A percentile compares a stretch with the other conserved stretches of the same genome.
These are phyloP conservation scores for Limanda limanda DNA, from an alignment of 2,113 vertebrate genomes.

Conservation along the genomic window DNA sequence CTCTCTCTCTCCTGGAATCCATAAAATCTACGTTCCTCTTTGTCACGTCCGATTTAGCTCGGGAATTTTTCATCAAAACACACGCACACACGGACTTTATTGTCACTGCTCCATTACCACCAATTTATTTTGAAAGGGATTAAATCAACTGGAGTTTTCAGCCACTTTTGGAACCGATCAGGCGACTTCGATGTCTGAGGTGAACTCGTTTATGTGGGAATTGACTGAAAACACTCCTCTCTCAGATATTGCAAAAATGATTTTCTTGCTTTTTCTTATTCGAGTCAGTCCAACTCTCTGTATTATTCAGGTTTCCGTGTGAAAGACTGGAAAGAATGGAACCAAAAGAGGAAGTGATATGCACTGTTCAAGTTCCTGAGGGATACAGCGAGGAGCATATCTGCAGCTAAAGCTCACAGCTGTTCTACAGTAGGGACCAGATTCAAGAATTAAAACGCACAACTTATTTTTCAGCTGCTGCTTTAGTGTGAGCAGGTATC, in stretches of 20 bases:
- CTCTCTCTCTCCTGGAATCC: not conserved
- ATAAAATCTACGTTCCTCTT: not conserved
- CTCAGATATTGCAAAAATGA: not conserved
- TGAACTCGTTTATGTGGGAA: not conserved
- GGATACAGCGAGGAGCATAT: not conserved
- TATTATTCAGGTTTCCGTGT: conserved; percentile 12
- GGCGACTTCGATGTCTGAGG: not conserved
- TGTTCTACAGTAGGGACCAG: not conserved
- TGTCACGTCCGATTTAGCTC: not conserved
- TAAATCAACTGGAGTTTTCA: conserved; percentile 31
- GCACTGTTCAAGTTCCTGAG: not conserved
- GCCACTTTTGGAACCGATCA: conserved; percentile 5
- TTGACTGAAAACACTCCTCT: not conserved
- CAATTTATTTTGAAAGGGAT: conserved; percentile 6
- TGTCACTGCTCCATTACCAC: not conserved
- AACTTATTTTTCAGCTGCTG: not conserved
- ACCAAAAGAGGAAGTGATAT: not conserved
- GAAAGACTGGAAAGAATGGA: not conserved
- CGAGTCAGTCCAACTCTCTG: not conserved
- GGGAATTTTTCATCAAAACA: conserved; percentile 20
- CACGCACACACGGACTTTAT: not conserved
- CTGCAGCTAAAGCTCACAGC: not conserved
- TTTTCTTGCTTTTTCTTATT: too few relatives aligned
- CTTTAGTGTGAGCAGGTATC: not conserved
- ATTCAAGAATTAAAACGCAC: not conserved